Evolutionary conservation across 1,140 invertebrate species (phyloP).

Genomic region (Heliconius hermathena): DNA sequence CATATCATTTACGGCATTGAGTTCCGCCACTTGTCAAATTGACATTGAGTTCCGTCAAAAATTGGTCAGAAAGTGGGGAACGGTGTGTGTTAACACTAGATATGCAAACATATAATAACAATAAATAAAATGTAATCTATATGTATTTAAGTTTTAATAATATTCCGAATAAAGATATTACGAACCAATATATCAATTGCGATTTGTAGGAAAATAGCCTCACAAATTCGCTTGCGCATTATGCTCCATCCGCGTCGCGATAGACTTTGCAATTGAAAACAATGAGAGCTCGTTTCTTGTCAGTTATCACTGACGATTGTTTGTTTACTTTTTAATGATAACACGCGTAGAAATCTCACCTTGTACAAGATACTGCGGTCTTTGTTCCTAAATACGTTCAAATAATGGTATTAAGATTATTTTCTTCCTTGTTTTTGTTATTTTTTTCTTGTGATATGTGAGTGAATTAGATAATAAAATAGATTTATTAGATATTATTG

Average conservation of each 20-base stretch:
- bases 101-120: too few species aligned
- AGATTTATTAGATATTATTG: too few species aligned
- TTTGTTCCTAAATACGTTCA: constrained; percentile 7
- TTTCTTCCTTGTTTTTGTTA: neutral
- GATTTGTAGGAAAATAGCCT: neutral
- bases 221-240: neutral
- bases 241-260: neutral
- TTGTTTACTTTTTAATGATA: constrained; percentile 9
- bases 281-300: neutral
- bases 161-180: too few species aligned
- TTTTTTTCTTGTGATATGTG: neutral
- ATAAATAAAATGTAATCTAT: too few species aligned
- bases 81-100: too few species aligned
- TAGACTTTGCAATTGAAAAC: neutral
- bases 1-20: too few species aligned
- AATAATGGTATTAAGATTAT: neutral
- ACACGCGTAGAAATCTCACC: constrained; percentile 7
- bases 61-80: too few species aligned
- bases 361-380: neutral
- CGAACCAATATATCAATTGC: neutral
- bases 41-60: too few species aligned
- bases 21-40: too few species aligned
- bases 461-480: neutral
- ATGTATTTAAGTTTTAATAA: too few species aligned
- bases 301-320: neutral